Evolutionary conservation across 2,888 invertebrate species (phyloP).

Genomic region (Chironomus tentans): DNA sequence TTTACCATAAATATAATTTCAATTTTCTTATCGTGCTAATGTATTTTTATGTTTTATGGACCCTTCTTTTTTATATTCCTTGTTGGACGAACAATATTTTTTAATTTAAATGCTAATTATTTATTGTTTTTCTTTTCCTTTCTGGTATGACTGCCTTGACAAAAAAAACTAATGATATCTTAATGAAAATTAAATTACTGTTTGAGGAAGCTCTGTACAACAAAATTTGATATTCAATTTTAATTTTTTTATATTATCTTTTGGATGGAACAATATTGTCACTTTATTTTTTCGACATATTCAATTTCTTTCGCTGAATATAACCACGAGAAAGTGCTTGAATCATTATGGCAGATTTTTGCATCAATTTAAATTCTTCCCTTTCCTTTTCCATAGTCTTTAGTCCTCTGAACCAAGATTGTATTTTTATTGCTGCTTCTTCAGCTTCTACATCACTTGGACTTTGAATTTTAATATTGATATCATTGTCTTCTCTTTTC

Average conservation of each 20-base stretch:
- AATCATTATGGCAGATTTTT: not conserved
- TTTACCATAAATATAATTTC: not conserved
- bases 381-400: not conserved
- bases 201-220: not conserved
- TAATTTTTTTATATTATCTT: too few species aligned
- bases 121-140: constrained; percentile 16
- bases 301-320: not conserved
- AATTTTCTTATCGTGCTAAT: constrained; percentile 26
- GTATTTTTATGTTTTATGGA: constrained; percentile 18
- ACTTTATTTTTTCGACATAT: not conserved
- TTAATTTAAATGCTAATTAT: constrained; percentile 27
- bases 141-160: not conserved
- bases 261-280: not conserved
- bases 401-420: not conserved
- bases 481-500: too few species aligned
- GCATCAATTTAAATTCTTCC: constrained; percentile 17
- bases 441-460: not conserved
- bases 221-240: too few species aligned
- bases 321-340: not conserved
- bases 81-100: constrained; percentile 10
- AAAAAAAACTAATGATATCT: constrained; percentile 24
- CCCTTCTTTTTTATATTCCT: constrained; percentile 22
- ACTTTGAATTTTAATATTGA: not conserved
- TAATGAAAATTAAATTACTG: not conserved
- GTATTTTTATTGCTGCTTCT: not conserved